These are phyloP conservation scores for Semaprochilodus insignis DNA, from an alignment of 2,797 vertebrate species.

Conservation along the genomic window DNA sequence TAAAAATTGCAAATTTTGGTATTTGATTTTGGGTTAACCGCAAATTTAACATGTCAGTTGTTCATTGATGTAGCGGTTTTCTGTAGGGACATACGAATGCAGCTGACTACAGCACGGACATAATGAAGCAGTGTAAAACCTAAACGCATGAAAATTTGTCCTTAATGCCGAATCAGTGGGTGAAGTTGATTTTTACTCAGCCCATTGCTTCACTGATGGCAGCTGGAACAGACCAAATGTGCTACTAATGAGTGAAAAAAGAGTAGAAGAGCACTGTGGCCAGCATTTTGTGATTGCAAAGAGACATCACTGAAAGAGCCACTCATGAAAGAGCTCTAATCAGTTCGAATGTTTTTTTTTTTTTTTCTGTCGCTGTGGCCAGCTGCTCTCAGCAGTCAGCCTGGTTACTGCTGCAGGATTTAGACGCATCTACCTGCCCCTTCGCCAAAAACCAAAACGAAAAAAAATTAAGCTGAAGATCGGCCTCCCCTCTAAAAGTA, in stretches of 20 bases:
- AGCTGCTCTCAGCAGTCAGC: neutral
- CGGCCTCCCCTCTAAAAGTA: neutral
- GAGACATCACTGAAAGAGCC: neutral
- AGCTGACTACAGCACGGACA: neutral
- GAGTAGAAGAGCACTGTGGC: neutral
- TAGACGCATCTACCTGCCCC: neutral
- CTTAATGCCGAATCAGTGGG: neutral
- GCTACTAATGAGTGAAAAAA: neutral
- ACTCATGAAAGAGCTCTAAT: neutral
- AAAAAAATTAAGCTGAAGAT: neutral
- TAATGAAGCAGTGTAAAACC: conserved; percentile 4
- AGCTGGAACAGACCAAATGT: neutral
- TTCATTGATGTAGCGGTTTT: neutral
- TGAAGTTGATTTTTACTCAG: neutral
- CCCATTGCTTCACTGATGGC: neutral
- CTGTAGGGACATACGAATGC: neutral
- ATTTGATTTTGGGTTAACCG: neutral
- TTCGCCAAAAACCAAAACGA: neutral
- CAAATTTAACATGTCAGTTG: neutral
- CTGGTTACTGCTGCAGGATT: neutral
- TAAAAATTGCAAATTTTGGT: too few relatives aligned
- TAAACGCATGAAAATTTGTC: neutral
- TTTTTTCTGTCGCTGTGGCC: neutral
- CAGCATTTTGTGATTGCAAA: neutral
- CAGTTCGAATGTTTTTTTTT: neutral